These are phyloP conservation scores for Cossypha niveicapilla DNA, from an alignment of 2,797 vertebrate species.

Conservation along the genomic window DNA sequence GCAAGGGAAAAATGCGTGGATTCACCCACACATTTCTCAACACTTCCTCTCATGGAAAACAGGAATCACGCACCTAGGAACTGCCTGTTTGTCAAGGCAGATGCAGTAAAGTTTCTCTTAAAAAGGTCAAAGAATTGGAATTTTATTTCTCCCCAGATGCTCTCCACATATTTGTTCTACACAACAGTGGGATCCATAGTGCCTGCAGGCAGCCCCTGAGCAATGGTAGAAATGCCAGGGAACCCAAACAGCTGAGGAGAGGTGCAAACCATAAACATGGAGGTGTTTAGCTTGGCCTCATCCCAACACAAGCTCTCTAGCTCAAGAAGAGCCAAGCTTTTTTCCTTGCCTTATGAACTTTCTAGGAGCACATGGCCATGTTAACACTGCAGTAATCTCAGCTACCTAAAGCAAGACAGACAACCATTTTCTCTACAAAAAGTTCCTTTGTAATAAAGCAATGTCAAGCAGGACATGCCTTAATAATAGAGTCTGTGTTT, in stretches of 20 bases:
- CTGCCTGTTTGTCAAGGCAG: background rate
- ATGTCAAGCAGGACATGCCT: background rate
- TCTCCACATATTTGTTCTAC: background rate
- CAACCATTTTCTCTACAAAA: background rate
- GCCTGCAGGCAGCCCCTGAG: background rate
- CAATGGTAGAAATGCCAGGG: background rate
- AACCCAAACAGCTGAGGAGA: background rate
- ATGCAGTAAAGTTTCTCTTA: background rate
- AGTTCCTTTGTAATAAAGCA: constrained; percentile 4
- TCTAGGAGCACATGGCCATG: background rate
- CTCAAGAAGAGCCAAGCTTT: background rate
- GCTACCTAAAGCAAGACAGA: background rate
- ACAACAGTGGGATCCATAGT: background rate
- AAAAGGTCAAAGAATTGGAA: background rate
- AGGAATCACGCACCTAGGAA: background rate
- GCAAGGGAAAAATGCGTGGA: background rate
- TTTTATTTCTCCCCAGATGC: background rate
- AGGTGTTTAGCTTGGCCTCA: constrained; percentile 30
- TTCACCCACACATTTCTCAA: background rate
- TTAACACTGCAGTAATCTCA: background rate
- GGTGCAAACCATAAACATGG: background rate
- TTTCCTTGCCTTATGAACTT: background rate
- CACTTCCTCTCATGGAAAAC: background rate
- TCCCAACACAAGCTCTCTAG: constrained; percentile 32
- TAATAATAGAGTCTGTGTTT: background rate